Base-by-base conservation (phyloP, 2,113 vertebrate genomes). In the Myodes glareolus region DNA sequence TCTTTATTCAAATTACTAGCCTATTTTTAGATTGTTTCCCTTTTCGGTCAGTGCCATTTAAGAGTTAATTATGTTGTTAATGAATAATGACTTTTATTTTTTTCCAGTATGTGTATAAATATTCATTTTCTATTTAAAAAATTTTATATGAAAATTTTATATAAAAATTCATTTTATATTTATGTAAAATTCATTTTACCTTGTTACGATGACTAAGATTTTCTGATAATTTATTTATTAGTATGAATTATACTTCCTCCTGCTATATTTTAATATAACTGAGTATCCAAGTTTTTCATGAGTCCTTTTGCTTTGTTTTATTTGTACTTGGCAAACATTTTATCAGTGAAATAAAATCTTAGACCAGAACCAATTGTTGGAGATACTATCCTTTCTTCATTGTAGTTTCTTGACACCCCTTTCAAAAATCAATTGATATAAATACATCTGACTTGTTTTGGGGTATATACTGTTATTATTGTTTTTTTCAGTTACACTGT, bases 1-100 rank as follows among this genome's bases (percentile, higher is more conserved):
- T 84, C 6, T 76, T 70, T 87, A 8, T 95, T 88, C 67, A 88
- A n/a, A 21, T 55, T 90, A 70, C 19, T 96, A 86, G 90, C 78
- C 33, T 63, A 90, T 90, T 90, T 96, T 86, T 63, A 45, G 45
- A 3, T 73, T 42, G 13, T n/a, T 68, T 82, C 75, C 0, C 42
- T 47, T 8, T 50, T 31, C 88, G 63, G 29, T 61, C 17, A 52
- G 21, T 91, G 25, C 7, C 55, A 63, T 10, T 73, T 39, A 92
- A 12, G 27, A 47, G 7, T 95, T 39, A 82, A 50, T 27, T 31
- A 92, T 82, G 1, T 84, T 91, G 12, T 67, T 90, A 96, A 91
- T 75, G 14, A 1, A 72, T 82, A 94, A 84, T 80, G 14, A 0
- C 4, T 17, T 93, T 89, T 88, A n/a, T 50, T 77, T 81, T 36